Percentiles rank a stretch among this genome's conserved stretches.
phyloP scores from a whole-genome alignment of 2,113 vertebrate genomes.

The Lophochroa leadbeateri region DNA sequence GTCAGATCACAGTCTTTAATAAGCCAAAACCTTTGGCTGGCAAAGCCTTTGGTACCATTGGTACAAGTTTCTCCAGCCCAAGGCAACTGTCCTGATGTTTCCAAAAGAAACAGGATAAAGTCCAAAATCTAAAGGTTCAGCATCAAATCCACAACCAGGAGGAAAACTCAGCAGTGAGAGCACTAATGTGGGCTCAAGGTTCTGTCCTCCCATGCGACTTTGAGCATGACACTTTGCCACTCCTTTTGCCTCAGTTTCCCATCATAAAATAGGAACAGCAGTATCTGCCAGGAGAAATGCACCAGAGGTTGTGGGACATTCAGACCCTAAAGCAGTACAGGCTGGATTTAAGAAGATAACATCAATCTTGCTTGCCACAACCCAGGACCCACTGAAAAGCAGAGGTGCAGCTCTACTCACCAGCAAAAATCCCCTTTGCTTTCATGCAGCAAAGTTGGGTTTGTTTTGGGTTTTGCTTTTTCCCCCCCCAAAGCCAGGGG shows the following conservation, averaged over 20 bases:
- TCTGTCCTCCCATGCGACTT: background rate
- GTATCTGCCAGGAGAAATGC: background rate
- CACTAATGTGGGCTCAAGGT: background rate
- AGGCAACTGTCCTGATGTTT: background rate
- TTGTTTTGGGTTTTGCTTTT: background rate
- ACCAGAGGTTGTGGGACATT: background rate
- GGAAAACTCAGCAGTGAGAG: background rate
- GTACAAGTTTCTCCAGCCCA: background rate
- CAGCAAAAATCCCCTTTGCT: background rate
- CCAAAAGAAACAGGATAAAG: background rate
- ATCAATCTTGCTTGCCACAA: background rate
- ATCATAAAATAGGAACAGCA: background rate
- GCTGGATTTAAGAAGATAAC: background rate
- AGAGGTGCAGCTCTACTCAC: background rate
- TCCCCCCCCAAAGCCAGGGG: background rate
- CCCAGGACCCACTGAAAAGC: background rate
- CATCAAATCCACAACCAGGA: background rate
- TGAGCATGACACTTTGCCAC: too few relatives aligned
- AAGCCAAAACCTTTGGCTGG: background rate
- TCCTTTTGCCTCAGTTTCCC: background rate
- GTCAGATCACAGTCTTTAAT: background rate
- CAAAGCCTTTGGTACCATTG: background rate
- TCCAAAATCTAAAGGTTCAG: background rate
- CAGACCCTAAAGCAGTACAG: background rate
- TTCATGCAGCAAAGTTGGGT: background rate